Evolutionary conservation across 2,113 vertebrate genomes (phyloP), one percentile per base, ranked within the genome.

Genomic region (Opisthocomus hoazin): DNA sequence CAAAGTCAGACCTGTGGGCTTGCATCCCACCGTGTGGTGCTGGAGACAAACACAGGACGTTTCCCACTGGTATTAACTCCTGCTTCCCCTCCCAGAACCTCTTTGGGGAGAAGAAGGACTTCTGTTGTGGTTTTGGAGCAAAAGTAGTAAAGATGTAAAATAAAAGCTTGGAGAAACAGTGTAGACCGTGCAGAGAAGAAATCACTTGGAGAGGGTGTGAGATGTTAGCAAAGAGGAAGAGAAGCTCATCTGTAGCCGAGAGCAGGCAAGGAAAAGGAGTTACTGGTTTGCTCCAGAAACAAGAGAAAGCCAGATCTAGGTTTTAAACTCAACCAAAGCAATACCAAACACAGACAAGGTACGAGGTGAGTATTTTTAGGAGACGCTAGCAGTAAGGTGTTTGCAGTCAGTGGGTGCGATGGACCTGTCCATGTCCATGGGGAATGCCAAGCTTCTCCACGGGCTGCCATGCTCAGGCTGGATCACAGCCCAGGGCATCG

Each of bases 381-480:
- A 34, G 10, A 12, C 30, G 24, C 34, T 27, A 34, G 23, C 50
- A 57, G 53, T 8, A 37, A 53, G 11, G 16, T 8, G 36, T 45
- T 85, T 64, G 39, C 5, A 11, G 9, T 36, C 4, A 1, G 18
- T 30, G 45, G 17, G 2, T n/a, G 34, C 26, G 23, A 56, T 22
- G 27, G 54, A 32, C 5, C 13, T 61, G 37, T 19, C 21, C 4
- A 0, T 16, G 11, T 22, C 58, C 19, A 2, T 11, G 50, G 36
- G 12, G 4, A 54, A 3, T 0, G 2, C 5, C 4, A 22, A 21
- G 29, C 27, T 63, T 56, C 56, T 81, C 48, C 15, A 9, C 8
- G 10, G 5, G 22, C 10, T 24, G 12, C 32, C 48, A 41, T 29
- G 7, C 56, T 82, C 5, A 5, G 53, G 8, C 7, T 22, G 14